phyloP scores from a whole-genome alignment of 2,888 invertebrate species.

The Cyclophora albipunctata region DNA sequence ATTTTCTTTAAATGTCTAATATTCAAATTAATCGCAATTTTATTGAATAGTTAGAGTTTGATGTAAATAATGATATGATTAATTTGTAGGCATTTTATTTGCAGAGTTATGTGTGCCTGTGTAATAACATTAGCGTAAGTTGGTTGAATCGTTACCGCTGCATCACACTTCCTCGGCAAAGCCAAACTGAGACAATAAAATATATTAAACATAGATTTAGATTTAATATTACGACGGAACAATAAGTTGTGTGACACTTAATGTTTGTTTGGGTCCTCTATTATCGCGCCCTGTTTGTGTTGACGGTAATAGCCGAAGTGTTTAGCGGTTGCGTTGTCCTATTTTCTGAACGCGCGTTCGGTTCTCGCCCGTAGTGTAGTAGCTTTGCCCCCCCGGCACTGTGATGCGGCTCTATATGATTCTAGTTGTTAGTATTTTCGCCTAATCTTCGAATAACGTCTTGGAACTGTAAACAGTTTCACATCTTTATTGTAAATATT shows the following conservation, averaged over 20 bases:
- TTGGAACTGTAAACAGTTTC: constrained; percentile 64
- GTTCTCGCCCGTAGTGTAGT: no score
- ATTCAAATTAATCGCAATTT: constrained; percentile 54
- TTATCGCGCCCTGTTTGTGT: no score
- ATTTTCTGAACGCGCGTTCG: no score
- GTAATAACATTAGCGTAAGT: constrained; percentile 29
- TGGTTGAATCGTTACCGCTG: constrained; percentile 36
- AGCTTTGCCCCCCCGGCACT: no score
- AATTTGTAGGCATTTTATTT: constrained; percentile 56
- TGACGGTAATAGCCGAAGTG: no score
- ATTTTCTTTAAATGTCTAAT: constrained; percentile 48
- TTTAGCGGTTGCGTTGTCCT: no score
- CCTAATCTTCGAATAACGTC: constrained; percentile 66
- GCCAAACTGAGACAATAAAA: background rate
- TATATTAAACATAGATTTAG: no score
- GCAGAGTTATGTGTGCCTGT: constrained; percentile 64
- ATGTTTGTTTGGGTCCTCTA: no score
- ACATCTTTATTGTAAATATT: constrained; percentile 70
- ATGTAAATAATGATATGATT: constrained; percentile 60
- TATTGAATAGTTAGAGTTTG: constrained; percentile 58
- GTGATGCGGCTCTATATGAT: constrained; percentile 20
- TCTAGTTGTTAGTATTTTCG: constrained; percentile 66
- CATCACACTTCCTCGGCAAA: constrained; percentile 22
- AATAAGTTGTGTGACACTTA: no score
- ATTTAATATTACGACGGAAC: background rate